phyloP scores from a whole-genome alignment of 2,888 invertebrate genomes.

The Agonopterix subpropinquella region DNA sequence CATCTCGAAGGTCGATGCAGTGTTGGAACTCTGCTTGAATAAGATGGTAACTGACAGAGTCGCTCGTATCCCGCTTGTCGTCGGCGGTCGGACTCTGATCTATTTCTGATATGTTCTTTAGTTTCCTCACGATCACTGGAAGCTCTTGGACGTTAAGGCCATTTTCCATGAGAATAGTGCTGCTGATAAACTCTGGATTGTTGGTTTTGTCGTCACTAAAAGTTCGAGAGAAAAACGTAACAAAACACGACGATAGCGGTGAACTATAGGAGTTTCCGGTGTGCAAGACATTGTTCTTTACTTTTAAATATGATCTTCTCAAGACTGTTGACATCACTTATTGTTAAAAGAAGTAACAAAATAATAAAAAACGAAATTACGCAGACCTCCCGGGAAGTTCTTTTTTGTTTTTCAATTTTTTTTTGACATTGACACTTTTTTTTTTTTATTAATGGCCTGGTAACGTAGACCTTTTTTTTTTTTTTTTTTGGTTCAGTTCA shows the following conservation, averaged over 20 bases:
- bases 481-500: too few species aligned
- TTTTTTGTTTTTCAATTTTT: too few species aligned
- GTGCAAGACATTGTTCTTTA: constrained; percentile 38
- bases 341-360: constrained; percentile 3
- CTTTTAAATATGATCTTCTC: constrained; percentile 47
- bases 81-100: constrained; percentile 25
- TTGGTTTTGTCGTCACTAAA: constrained; percentile 46
- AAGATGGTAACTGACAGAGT: constrained; percentile 48
- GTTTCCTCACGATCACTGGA: constrained; percentile 77
- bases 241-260: constrained; percentile 17
- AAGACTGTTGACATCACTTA: constrained; percentile 44
- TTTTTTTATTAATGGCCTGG: too few species aligned
- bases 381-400: neutral
- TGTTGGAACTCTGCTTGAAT: constrained; percentile 65
- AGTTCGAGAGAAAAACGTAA: constrained; percentile 22
- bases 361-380: constrained; percentile 6
- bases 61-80: constrained; percentile 23
- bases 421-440: too few species aligned
- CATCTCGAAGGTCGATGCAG: constrained; percentile 57
- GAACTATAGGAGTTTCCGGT: constrained; percentile 25
- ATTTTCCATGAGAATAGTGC: constrained; percentile 79
- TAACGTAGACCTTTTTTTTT: too few species aligned
- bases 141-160: constrained; percentile 81
- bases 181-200: constrained; percentile 47
- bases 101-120: constrained; percentile 53